Base-by-base conservation (phyloP, 1,140 invertebrate genomes). In the Arctopsyche grandis region DNA sequence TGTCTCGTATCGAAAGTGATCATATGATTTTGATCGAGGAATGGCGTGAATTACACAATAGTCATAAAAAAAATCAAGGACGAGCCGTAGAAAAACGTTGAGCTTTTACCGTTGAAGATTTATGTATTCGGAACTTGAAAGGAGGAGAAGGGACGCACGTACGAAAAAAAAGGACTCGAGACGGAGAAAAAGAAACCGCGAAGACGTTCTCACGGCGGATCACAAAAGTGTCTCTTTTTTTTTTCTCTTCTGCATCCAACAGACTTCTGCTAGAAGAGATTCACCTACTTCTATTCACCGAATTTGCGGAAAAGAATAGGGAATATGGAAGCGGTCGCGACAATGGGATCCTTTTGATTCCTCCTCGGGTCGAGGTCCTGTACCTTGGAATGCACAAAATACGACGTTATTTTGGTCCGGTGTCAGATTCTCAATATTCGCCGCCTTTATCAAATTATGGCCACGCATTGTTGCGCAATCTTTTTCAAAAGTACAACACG, bases 171-270 rank as follows among this genome's bases (percentile, higher is more conserved):
- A 24, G 24, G 46, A 58, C 16, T 24, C 38, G 63, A 66, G 24
- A 24, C 63, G 9, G 3, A 66, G 63, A 74, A 78, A 46, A 78
- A 81, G 76, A 79, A 81, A 81, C 80, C 77, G 79, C 80, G 69
- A 66, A 81, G 80, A 81, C 80, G 80, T 81, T 81, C 80, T 81
- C 80, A 81, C 80, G 80, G 58, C 19, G 38, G 16, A 43, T 78
- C 38, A 79, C 80, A 81, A 81, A 76, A 79, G 77, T 56, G 48
- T 66, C 63, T 66, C 58, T 79, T 76, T 81, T 81, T 74, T 38
- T 48, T 16, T 60, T 63, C 22, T 46, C 12, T 46, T 12, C 12
- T 52, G 48, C 4, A 52, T 1, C 16, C 48, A 16, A 52, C 58
- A 22, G 69, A 78, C 26, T 78, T 44, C 69, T 66, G n/a, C 63